Percentiles rank a stretch among this genome's conserved stretches.
Evolutionary conservation across 2,888 invertebrate genomes (phyloP).

Genomic region (Neelides folsomi): DNA sequence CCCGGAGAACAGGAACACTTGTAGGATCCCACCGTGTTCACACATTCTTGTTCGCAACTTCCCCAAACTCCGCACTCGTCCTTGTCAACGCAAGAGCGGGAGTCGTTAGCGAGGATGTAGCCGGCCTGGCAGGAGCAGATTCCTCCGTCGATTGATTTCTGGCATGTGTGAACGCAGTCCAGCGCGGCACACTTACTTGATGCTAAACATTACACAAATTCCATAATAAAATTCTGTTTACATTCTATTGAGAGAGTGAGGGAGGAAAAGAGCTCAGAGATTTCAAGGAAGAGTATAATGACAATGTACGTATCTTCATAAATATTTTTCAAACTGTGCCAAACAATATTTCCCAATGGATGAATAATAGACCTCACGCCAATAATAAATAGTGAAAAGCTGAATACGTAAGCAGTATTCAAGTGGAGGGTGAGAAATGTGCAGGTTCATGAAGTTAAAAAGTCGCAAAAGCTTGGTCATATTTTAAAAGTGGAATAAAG

Average conservation of each 20-base stretch:
- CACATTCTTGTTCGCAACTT: conserved; percentile 86
- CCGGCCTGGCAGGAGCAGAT: conserved; percentile 80
- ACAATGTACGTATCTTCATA: too few species aligned
- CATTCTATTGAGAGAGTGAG: neutral
- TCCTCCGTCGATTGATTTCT: conserved; percentile 76
- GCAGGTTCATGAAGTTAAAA: too few species aligned
- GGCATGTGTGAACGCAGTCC: conserved; percentile 82
- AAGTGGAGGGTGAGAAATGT: too few species aligned
- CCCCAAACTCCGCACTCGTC: conserved; percentile 89
- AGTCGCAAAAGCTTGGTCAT: too few species aligned
- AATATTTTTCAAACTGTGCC: too few species aligned
- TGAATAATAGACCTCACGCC: too few species aligned
- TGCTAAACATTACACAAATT: conserved; percentile 40
- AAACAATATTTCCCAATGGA: too few species aligned
- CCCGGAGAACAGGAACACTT: conserved; percentile 69
- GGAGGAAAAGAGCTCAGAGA: too few species aligned
- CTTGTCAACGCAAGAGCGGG: conserved; percentile 75
- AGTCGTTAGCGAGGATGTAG: conserved; percentile 64
- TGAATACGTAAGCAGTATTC: too few species aligned
- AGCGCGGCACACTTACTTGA: conserved; percentile 66
- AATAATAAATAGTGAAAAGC: too few species aligned
- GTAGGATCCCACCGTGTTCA: conserved; percentile 70
- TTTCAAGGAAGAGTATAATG: neutral
- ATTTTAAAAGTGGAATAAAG: too few species aligned
- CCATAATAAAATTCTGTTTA: neutral